Percentiles rank a stretch among this genome's conserved stretches.
phyloP scores from a whole-genome alignment of 2,888 invertebrate species.

The Yponomeuta evonymella region DNA sequence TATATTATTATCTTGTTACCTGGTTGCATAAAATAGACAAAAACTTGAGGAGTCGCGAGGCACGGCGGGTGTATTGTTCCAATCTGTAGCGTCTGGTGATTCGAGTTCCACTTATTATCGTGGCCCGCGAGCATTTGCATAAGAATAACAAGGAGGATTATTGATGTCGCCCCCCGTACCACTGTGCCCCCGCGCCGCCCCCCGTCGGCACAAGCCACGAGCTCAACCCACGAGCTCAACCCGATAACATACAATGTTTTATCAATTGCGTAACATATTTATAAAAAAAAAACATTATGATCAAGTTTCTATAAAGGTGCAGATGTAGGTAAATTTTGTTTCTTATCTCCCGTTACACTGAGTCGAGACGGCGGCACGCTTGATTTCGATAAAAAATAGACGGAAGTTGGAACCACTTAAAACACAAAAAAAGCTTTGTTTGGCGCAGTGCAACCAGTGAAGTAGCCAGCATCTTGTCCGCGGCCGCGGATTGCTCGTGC shows the following conservation, averaged over 20 bases:
- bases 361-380: no score
- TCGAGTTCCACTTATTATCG: constrained; percentile 73
- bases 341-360: no score
- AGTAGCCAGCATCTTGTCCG: constrained; percentile 24
- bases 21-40: not conserved
- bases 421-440: no score
- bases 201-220: constrained; percentile 13
- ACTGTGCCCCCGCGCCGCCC: constrained; percentile 27
- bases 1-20: not conserved
- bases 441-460: not conserved
- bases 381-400: no score
- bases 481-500: constrained; percentile 24
- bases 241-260: not conserved
- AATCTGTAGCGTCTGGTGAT: constrained; percentile 72
- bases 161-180: constrained; percentile 55
- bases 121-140: constrained; percentile 70
- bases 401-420: no score
- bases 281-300: no score
- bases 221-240: not conserved
- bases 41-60: not conserved
- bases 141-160: constrained; percentile 75
- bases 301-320: no score
- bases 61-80: constrained; percentile 57
- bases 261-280: not conserved
- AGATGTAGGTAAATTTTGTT: no score